Conservation (phyloP, 2,888 invertebrate species). For the Oscheius sp. region DNA sequence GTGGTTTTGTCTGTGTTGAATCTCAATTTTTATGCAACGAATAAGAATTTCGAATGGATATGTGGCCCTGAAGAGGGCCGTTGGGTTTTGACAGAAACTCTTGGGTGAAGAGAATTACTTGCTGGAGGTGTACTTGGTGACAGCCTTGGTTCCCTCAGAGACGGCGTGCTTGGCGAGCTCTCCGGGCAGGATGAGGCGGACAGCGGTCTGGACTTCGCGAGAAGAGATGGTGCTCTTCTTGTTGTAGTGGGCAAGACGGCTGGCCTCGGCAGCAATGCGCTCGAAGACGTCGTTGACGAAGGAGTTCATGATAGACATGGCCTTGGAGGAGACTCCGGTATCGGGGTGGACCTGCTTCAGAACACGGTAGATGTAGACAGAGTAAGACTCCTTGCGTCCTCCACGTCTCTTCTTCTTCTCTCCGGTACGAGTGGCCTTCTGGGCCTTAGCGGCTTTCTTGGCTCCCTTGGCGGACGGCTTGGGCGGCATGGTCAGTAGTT, state of each 20-base stretch:
- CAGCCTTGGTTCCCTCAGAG: slow-evolving; percentile 57
- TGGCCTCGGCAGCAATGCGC: slow-evolving; percentile 78
- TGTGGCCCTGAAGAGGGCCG: slow-evolving; percentile 69
- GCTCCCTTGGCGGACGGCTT: slow-evolving; percentile 73
- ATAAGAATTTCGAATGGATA: slow-evolving; percentile 5
- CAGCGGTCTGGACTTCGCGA: slow-evolving; percentile 76
- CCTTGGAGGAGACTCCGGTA: slow-evolving; percentile 81
- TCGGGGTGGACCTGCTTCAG: slow-evolving; percentile 78
- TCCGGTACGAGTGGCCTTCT: slow-evolving; percentile 67
- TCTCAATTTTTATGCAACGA: too few relatives aligned
- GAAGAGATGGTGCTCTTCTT: slow-evolving; percentile 79
- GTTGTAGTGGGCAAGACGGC: slow-evolving; percentile 79
- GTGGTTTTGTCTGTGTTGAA: too few relatives aligned
- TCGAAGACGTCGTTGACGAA: slow-evolving; percentile 84
- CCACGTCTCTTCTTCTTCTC: slow-evolving; percentile 70
- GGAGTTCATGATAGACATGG: slow-evolving; percentile 83
- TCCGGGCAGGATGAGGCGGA: slow-evolving; percentile 60
- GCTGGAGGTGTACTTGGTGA: slow-evolving; percentile 58
- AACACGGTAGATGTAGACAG: slow-evolving; percentile 79
- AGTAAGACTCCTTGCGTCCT: slow-evolving; percentile 70
- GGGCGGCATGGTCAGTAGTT: slow-evolving; percentile 44
- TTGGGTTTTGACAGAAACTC: slow-evolving; percentile 46
- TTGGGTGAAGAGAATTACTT: slow-evolving; percentile 40
- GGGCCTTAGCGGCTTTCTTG: slow-evolving; percentile 70
- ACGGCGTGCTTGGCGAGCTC: slow-evolving; percentile 59